Percentiles rank a stretch among this genome's conserved stretches.
Evolutionary conservation across 2,113 vertebrate species (phyloP).

Genomic region (Baryphthengus martii): DNA sequence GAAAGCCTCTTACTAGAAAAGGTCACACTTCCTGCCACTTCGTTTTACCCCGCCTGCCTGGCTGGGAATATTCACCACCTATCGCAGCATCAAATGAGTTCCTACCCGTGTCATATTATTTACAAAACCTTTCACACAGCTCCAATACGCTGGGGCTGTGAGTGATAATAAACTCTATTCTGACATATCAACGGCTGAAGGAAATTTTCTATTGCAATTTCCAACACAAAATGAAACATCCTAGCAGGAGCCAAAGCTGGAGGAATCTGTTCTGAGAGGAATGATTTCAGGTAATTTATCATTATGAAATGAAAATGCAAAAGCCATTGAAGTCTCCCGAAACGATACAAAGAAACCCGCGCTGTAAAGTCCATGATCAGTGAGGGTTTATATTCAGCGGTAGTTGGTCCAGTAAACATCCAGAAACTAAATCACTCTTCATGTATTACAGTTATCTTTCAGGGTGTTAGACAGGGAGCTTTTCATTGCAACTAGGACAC

Average conservation of each 20-base stretch:
- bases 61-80: background rate
- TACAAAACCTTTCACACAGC: slow-evolving; percentile 29
- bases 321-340: background rate
- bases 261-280: slow-evolving; percentile 7
- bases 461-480: background rate
- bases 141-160: background rate
- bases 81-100: slow-evolving; percentile 19
- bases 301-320: slow-evolving; percentile 47
- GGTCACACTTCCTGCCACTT: background rate
- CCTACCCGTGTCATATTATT: slow-evolving; percentile 38
- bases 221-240: slow-evolving; percentile 58
- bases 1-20: background rate
- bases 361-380: background rate
- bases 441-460: background rate
- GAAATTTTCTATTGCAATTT: slow-evolving; percentile 52
- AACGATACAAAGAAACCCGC: slow-evolving; percentile 7
- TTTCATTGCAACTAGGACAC: background rate
- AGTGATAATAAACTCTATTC: slow-evolving; percentile 61
- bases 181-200: slow-evolving; percentile 47
- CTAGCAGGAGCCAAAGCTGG: slow-evolving; percentile 7
- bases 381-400: background rate
- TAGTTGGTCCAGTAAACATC: background rate
- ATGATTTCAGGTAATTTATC: slow-evolving; percentile 56
- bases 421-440: slow-evolving; percentile 10
- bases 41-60: background rate